Percentiles rank a stretch among this genome's conserved stretches.
phyloP scores from a whole-genome alignment of 2,113 vertebrate species.

The Sciurus niger region DNA sequence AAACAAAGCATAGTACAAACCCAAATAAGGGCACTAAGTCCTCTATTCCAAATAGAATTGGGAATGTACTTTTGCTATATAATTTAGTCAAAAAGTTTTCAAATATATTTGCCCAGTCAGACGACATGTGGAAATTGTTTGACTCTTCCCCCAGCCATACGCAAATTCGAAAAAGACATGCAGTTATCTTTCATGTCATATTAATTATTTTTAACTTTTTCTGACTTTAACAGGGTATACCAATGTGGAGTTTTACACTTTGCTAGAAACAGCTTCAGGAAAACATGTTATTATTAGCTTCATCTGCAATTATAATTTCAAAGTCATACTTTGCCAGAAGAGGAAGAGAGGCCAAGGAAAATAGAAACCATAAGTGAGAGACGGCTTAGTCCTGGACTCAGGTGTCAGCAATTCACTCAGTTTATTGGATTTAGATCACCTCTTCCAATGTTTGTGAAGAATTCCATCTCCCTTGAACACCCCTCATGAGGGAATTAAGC shows the following conservation, averaged over 20 bases:
- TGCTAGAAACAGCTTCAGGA: conserved; percentile 73
- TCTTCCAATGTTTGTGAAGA: conserved; percentile 36
- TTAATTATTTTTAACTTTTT: conserved; percentile 77
- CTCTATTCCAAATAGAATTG: conserved; percentile 42
- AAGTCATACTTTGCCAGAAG: conserved; percentile 31
- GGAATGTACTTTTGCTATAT: not conserved
- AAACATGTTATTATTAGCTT: conserved; percentile 80
- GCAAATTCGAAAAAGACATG: conserved; percentile 65
- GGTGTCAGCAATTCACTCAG: conserved; percentile 56
- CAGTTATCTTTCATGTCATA: conserved; percentile 62
- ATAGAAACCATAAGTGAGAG: conserved; percentile 68
- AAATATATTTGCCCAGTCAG: conserved; percentile 62
- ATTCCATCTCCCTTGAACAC: conserved; percentile 25
- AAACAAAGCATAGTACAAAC: not conserved
- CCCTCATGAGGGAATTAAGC: conserved; percentile 21
- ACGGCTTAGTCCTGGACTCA: not conserved
- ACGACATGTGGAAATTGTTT: conserved; percentile 68
- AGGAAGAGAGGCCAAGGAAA: conserved; percentile 64
- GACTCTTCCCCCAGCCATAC: conserved; percentile 55
- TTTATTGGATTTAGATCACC: conserved; percentile 26
- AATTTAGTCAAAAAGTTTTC: conserved; percentile 59
- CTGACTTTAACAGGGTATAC: conserved; percentile 53
- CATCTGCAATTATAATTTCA: conserved; percentile 80
- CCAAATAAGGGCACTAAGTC: not conserved
- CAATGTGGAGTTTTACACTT: conserved; percentile 78